These are phyloP conservation scores for Neoaliturus tenellus DNA, from an alignment of 2,888 invertebrate species.

Conservation along the genomic window DNA sequence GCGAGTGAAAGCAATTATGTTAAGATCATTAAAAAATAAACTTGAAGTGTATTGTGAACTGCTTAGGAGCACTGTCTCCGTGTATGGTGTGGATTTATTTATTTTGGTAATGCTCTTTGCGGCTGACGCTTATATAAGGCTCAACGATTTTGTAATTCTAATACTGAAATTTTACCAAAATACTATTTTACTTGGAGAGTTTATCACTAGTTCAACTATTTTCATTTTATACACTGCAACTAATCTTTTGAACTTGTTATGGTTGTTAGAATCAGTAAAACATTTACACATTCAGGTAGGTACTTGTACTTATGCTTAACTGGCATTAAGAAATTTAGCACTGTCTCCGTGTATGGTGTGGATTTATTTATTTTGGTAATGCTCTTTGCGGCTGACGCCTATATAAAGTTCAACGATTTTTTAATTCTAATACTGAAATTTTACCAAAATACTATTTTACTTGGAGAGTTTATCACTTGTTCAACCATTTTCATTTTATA, in stretches of 20 bases:
- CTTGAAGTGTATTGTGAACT: background rate
- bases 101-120: background rate
- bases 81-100: background rate
- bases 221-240: no score
- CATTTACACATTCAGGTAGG: slow-evolving; percentile 1
- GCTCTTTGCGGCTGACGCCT: background rate
- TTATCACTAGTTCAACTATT: background rate
- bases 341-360: background rate
- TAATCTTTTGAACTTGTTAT: background rate
- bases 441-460: background rate
- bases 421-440: background rate
- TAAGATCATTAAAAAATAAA: background rate
- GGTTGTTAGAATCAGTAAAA: background rate
- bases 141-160: background rate
- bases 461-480: background rate
- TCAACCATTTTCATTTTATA: no score
- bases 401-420: background rate
- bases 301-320: no score
- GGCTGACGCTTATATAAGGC: background rate
- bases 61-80: background rate
- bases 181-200: background rate
- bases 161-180: background rate
- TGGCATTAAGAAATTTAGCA: no score
- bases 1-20: background rate
- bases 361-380: background rate